Conservation (phyloP, 2,888 invertebrate species). For the Liodrosophila aerea region DNA sequence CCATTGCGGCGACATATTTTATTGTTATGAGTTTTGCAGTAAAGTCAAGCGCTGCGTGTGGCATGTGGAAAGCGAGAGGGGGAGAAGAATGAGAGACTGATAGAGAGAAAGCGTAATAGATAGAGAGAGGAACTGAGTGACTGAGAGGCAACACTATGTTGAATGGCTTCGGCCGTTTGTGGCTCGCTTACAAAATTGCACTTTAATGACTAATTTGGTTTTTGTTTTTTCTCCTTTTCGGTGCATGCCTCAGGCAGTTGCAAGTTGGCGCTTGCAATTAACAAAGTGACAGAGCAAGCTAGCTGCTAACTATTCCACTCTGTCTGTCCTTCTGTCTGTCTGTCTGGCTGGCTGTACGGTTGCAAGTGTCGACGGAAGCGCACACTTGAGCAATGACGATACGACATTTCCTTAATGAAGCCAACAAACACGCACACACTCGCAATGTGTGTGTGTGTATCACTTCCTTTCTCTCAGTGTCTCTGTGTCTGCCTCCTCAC, state of each 20-base stretch:
- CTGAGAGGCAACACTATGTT: constrained; percentile 6
- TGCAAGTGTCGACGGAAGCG: constrained; percentile 73
- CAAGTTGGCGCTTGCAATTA: constrained; percentile 43
- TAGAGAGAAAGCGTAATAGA: background rate
- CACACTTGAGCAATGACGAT: constrained; percentile 76
- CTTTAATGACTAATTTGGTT: constrained; percentile 75
- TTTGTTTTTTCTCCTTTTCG: no score
- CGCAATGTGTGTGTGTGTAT: background rate
- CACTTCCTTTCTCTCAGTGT: background rate
- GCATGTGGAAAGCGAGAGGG: background rate
- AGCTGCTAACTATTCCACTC: background rate
- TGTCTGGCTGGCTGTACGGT: constrained; percentile 19
- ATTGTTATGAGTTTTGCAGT: constrained; percentile 68
- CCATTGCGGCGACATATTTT: constrained; percentile 60
- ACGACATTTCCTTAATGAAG: constrained; percentile 80
- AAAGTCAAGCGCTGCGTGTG: constrained; percentile 21
- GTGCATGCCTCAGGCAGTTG: constrained; percentile 37
- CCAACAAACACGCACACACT: constrained; percentile 47
- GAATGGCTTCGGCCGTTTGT: constrained; percentile 17
- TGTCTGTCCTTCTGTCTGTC: constrained; percentile 9
- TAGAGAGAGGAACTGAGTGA: background rate
- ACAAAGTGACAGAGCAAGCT: constrained; percentile 34
- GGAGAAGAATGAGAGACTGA: background rate
- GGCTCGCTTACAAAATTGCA: constrained; percentile 66
- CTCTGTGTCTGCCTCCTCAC: background rate